Evolutionary conservation across 2,113 vertebrate genomes (phyloP).

Genomic region (Eptesicus fuscus): DNA sequence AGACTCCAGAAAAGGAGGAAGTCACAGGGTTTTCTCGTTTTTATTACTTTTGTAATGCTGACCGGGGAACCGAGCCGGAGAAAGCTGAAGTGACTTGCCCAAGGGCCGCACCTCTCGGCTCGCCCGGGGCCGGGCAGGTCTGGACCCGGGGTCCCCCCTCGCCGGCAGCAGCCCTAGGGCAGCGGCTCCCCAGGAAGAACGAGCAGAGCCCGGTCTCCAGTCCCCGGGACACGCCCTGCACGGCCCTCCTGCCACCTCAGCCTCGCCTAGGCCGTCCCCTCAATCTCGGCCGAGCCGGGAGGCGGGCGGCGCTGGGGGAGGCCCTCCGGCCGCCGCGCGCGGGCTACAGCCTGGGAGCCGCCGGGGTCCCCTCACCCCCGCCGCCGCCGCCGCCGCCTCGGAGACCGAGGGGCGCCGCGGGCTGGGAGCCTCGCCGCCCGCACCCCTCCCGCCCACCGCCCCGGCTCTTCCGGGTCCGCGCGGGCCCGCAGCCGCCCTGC

Average conservation of each 20-base stretch:
- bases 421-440: background rate
- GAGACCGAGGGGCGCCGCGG: too few species aligned
- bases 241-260: slow-evolving; percentile 29
- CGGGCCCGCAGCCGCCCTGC: background rate
- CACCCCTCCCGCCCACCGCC: background rate
- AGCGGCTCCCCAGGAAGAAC: background rate
- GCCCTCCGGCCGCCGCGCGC: background rate
- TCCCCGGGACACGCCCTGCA: slow-evolving; percentile 32
- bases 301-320: background rate
- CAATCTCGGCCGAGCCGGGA: background rate
- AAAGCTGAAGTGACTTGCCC: background rate
- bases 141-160: background rate
- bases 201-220: background rate
- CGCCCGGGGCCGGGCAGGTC: background rate
- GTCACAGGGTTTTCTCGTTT: background rate
- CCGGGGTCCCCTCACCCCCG: background rate
- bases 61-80: background rate
- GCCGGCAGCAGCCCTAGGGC: background rate
- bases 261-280: background rate
- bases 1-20: slow-evolving; percentile 46
- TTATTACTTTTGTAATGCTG: slow-evolving; percentile 23
- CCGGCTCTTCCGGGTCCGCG: slow-evolving; percentile 61
- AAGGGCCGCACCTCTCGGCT: background rate
- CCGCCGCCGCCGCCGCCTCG: background rate
- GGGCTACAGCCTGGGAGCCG: background rate